Base-by-base conservation (phyloP, 2,888 invertebrate species). In the Luffia ferchaultella region DNA sequence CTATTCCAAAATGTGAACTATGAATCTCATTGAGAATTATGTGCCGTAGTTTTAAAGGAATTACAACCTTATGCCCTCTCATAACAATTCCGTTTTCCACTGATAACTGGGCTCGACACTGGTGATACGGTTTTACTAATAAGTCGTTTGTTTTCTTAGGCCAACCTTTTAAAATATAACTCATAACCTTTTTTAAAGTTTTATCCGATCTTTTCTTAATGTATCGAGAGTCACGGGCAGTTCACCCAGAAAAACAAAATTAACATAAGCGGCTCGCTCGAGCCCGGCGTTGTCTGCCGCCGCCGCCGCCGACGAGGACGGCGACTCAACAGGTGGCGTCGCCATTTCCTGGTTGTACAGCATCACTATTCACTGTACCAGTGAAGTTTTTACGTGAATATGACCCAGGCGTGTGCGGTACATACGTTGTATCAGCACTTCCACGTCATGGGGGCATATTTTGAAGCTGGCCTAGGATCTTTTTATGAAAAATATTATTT, bases 101-200 rank as follows among this genome's bases (percentile, higher is more conserved):
- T 2, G 49, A 46, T n/a, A 52, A 42, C 18, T 49, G 45, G 2
- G 2, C 9, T 16, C 42, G 20, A 50, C 46, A 52, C 18, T 49
- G 43, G 41, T 18, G 20, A 20, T 48, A 52, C 45, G 49, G 46
- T 50, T 49, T 46, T 49, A 52, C 46, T 47, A 49, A 42, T 43
- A 43, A 9, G 40, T 44, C 19, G 19, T 46, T 45, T 42, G 46
- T 47, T 18, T 51, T 51, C 42, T 16, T 16, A 42, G 50, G 46
- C 45, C 46, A 52, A 40, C 48, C 45, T 45, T 42, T 40, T 15
- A 49, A 46, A 52, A 46, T 46, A 48, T 48, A 51, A 49, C 19
- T 49, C 42, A 45, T 20, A 45, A 45, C 45, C 12, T 12, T 18
- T 18, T 45, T 45, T 18, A 45, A 18, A 18, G 12, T 12, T 3